Evolutionary conservation across 2,113 vertebrate species (phyloP), one percentile per base, ranked within the genome.

Genomic region (Mixornis gularis): DNA sequence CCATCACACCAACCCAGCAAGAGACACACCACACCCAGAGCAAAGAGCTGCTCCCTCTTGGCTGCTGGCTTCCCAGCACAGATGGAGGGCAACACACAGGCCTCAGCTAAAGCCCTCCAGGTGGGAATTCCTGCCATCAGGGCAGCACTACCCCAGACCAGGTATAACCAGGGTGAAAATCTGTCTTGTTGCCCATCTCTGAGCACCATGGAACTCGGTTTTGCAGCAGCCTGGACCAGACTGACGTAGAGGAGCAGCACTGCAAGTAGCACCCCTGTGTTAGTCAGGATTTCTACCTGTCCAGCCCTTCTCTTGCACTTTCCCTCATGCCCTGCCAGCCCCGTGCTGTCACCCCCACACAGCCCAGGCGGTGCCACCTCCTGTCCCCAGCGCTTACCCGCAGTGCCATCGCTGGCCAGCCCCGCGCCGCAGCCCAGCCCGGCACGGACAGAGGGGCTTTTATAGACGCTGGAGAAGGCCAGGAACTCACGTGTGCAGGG

Each of bases 251-350:
- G 12, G 13, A 29, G 25, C 25, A 44, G 38, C 12, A 12, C 41
- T 0, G 0, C 12, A 7, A 41, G 22, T 0, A 59, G 7, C 56
- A 58, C 5, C 18, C 41, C 13, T 3, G 12, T 0, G 0, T 30
- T 13, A 32, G 59, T 41, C 30, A 27, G 51, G 17, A 27, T 62
- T 85, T 64, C 43, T 26, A 3, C 21, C 56, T 40, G 63, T 30
- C 40, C 51, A 30, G 7, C 16, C 18, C 8, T 65, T 62, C 10
- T 43, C 38, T 19, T 4, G 10, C 1, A 0, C n/a, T 20, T 27
- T 16, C n/a, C 68, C 69, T n/a, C 17, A 7, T 1, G 12, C 21
- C 0, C 10, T 0, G 0, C 21, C 52, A 25, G 25, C 11, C 5
- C 32, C 4, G 0, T 2, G 8, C n/a, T 3, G 1, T 17, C 44